Evolutionary conservation across 2,888 invertebrate genomes (phyloP), one percentile per base, ranked within the genome.

Genomic region (Dasysyrphus albostriatus): DNA sequence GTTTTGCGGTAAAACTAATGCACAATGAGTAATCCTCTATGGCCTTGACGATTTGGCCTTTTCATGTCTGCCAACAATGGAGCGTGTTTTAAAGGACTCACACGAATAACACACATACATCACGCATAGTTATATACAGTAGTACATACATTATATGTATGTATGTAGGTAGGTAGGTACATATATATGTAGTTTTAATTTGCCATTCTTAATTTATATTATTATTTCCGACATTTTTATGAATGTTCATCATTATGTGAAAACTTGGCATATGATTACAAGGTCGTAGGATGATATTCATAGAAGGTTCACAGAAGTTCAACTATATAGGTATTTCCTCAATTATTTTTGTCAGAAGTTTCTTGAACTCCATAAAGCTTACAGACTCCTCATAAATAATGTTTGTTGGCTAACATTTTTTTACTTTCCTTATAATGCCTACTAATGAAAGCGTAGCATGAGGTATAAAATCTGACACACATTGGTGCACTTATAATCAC

Each of bases 1-100:
- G 47, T 83, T 83, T 54, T 79, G 67, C 29, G 74, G 69, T 34
- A 24, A 24, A 24, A 76, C 72, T 74, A 69, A 74, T 79, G 74
- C 78, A 83, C 19, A 39, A 63, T 78, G 73, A 78, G 74, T 78
- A 79, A 83, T 73, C 54, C 47, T n/a, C n/a, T 69, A 63, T 47
- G 74, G 51, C 83, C 83, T 83, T 83, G 83, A 69, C 19, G 29
- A 65, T 54, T 76, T 65, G 47, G 75, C 39, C 59, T 42, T 58
- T 42, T 69, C 19, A 58, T 67, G 51, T 34, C n/a, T 2, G 56
- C 56, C 56, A 16, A n/a, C 44, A 5, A 65, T 0, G 10, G 10
- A 65, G 65, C 44, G 44, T 34, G 65, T 47, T 47, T 47, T 47
- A 65, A 32, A 47, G 32, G 47, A 32, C 32, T 65, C 65, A 47